These are phyloP conservation scores for Holacanthus passer DNA, from an alignment of 2,113 vertebrate species.

Conservation along the genomic window DNA sequence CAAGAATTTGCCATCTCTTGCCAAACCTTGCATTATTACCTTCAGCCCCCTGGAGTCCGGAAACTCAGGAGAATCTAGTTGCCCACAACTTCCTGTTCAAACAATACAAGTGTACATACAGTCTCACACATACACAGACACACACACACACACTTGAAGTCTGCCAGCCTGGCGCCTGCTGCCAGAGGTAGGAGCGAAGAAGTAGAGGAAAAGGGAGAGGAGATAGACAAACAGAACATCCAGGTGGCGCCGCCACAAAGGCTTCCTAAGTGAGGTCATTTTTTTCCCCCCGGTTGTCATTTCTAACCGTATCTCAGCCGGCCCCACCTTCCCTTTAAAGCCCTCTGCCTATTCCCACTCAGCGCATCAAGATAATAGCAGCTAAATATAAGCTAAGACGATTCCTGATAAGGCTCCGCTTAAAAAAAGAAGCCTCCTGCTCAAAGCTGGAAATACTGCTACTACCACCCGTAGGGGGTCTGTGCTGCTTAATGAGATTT, in stretches of 20 bases:
- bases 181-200: constrained; percentile 37
- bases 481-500: constrained; percentile 62
- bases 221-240: constrained; percentile 40
- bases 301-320: constrained; percentile 55
- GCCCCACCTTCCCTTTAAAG: constrained; percentile 33
- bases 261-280: constrained; percentile 56
- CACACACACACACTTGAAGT: not conserved
- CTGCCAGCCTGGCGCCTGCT: constrained; percentile 56
- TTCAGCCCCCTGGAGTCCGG: constrained; percentile 14
- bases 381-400: constrained; percentile 49
- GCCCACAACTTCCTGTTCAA: constrained; percentile 60
- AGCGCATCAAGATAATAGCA: constrained; percentile 54
- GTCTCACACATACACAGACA: constrained; percentile 6
- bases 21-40: not conserved
- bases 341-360: constrained; percentile 45
- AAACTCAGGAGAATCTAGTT: constrained; percentile 31
- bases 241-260: constrained; percentile 43
- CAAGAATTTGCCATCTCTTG: not conserved
- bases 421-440: not conserved
- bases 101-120: constrained; percentile 15
- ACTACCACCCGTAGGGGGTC: constrained; percentile 11
- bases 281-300: constrained; percentile 55
- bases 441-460: constrained; percentile 29
- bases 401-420: constrained; percentile 25
- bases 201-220: constrained; percentile 13